A percentile compares a stretch with the other conserved stretches of the same genome.
Evolutionary conservation across 2,113 vertebrate species (phyloP).

Genomic region (Hydrochoerus hydrochaeris): DNA sequence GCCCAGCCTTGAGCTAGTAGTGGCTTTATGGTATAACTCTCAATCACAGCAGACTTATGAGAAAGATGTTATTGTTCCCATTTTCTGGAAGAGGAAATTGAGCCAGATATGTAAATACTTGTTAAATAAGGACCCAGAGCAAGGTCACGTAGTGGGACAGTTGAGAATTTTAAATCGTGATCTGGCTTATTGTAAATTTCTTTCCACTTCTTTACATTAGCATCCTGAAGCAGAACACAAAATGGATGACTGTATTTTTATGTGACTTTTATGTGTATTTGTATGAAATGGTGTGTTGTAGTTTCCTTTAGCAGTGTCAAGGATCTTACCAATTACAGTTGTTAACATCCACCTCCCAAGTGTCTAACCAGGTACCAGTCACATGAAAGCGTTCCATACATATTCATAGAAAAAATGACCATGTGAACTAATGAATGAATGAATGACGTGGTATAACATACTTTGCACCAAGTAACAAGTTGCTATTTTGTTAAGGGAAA

Average conservation of each 20-base stretch:
- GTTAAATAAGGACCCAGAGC: neutral
- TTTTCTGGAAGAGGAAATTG: neutral
- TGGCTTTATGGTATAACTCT: neutral
- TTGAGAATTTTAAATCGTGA: neutral
- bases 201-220: neutral
- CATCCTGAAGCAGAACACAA: constrained; percentile 28
- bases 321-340: constrained; percentile 12
- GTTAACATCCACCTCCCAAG: neutral
- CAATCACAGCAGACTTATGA: neutral
- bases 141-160: neutral
- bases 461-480: constrained; percentile 39
- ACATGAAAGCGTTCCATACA: neutral
- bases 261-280: constrained; percentile 41
- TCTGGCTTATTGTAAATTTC: neutral
- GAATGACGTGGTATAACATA: neutral
- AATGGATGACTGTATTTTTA: constrained; percentile 50
- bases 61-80: neutral
- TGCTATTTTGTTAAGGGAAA: constrained; percentile 60
- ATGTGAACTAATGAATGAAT: neutral
- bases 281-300: neutral
- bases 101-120: neutral
- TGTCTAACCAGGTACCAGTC: neutral
- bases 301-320: neutral
- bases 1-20: neutral
- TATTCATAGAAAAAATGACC: neutral